Base-by-base conservation (phyloP, 2,113 vertebrate species). In the Vidua chalybeata region DNA sequence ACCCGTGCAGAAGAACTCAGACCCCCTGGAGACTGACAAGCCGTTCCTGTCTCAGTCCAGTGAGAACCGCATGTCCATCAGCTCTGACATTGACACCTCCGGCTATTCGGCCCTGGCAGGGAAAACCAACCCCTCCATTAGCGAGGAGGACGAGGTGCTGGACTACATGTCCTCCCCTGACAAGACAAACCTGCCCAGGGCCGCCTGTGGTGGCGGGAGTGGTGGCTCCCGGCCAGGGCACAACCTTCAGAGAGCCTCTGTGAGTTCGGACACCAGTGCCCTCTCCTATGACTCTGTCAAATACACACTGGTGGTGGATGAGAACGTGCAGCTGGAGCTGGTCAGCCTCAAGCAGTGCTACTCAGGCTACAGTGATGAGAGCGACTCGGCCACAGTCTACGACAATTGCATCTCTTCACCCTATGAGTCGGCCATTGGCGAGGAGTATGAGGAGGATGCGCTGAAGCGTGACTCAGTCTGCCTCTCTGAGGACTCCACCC, bases 241-340 rank as follows among this genome's bases (percentile, higher is more conserved):
- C 69, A 93, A 5, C 97, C 94, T 94, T 46, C 98, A 97, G 7
- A 98, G 99, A 98, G 98, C 99, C 69, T 99, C 99, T 0, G 98
- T 99, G 97, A 99, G 98, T 97, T 99, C 99, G 0, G 99, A 99
- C 96, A 99, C 99, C 92, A 99, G 99, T 6, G 99, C 99, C 48
- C 98, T 99, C 45, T 99, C 99, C 10, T 99, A 99, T 24, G 99
- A 99, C 97, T 99, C 99, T 0, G 99, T 99, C 90, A 99, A 99
- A 93, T 99, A 99, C 97, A 99, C 99, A 0, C 96, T 99, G 86
- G 99, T 99, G 97, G 99, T 99, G 96, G 99, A 99, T 0, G 99
- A 99, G 96, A 98, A 99, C 2, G 98, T 99, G 23, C 99, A 99
- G 98, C 98, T 99, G 48, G 99, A 99, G 95, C 98, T 99, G 69